Evolutionary conservation across 2,888 invertebrate genomes (phyloP).

Genomic region (Formica aserva): DNA sequence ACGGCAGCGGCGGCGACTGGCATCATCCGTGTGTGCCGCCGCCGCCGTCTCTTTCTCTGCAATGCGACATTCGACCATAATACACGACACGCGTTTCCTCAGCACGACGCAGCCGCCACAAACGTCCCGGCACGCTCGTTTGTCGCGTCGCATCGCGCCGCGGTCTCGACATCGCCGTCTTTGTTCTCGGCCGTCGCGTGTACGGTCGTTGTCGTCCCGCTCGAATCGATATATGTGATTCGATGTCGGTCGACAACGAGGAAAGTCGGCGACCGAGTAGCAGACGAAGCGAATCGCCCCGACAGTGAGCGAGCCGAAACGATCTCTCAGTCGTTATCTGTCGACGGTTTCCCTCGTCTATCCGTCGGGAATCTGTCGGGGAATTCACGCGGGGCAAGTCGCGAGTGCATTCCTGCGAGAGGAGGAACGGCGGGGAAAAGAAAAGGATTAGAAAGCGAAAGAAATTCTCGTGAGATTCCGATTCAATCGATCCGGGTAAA

Average conservation of each 20-base stretch:
- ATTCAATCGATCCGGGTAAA: neutral
- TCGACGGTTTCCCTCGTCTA: neutral
- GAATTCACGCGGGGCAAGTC: conserved; percentile 16
- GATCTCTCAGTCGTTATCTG: neutral
- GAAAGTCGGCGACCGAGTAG: conserved; percentile 30
- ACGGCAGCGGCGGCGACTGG: neutral
- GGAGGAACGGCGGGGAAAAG: neutral
- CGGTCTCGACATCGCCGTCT: conserved; percentile 27
- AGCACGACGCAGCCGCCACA: conserved; percentile 14
- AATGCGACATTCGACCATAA: conserved; percentile 70
- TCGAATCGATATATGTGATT: conserved; percentile 42
- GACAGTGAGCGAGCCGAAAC: conserved; percentile 11
- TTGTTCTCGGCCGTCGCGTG: conserved; percentile 33
- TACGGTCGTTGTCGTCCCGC: conserved; percentile 27
- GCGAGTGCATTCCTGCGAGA: conserved; percentile 21
- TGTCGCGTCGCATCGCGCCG: conserved; percentile 30
- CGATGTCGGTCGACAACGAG: conserved; percentile 31
- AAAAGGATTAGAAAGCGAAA: neutral
- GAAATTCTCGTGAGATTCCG: neutral
- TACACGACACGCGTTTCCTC: conserved; percentile 57
- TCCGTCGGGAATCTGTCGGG: conserved; percentile 39
- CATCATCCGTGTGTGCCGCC: neutral
- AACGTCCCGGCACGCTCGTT: conserved; percentile 34
- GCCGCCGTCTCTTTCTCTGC: conserved; percentile 6
- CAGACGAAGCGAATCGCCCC: conserved; percentile 18